Evolutionary conservation across 2,113 vertebrate species (phyloP).

Genomic region (Raja brachyura): DNA sequence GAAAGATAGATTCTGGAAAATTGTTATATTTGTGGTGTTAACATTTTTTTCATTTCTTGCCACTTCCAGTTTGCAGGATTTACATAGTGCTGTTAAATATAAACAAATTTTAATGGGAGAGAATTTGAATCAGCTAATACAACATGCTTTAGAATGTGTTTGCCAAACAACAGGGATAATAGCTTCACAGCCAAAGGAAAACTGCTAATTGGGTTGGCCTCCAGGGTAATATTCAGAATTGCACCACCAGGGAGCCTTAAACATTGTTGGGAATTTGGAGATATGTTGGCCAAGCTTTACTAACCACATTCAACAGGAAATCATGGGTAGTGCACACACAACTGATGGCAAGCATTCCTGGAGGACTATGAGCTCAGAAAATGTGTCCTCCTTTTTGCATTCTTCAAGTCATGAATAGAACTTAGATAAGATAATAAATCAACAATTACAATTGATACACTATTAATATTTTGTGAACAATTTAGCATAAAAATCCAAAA

Average conservation of each 20-base stretch:
- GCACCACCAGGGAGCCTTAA: not conserved
- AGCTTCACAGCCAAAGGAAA: not conserved
- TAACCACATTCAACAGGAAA: not conserved
- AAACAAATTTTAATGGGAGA: not conserved
- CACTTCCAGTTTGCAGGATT: not conserved
- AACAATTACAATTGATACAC: not conserved
- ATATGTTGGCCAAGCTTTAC: not conserved
- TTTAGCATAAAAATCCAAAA: not conserved
- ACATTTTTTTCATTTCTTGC: not conserved
- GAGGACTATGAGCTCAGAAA: not conserved
- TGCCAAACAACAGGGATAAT: not conserved
- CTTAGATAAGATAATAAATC: not conserved
- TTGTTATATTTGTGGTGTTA: not conserved
- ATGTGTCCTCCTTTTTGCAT: not conserved
- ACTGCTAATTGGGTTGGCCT: not conserved
- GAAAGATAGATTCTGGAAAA: not conserved
- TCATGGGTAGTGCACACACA: not conserved
- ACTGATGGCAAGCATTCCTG: not conserved
- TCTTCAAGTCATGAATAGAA: not conserved
- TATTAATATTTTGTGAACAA: not conserved
- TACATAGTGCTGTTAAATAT: not conserved
- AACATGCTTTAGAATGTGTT: conserved; percentile 6
- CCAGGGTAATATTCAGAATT: not conserved
- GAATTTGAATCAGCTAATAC: not conserved
- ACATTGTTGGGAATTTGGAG: not conserved